Evolutionary conservation across 2,113 vertebrate genomes (phyloP).

Genomic region (Furnarius figulus): DNA sequence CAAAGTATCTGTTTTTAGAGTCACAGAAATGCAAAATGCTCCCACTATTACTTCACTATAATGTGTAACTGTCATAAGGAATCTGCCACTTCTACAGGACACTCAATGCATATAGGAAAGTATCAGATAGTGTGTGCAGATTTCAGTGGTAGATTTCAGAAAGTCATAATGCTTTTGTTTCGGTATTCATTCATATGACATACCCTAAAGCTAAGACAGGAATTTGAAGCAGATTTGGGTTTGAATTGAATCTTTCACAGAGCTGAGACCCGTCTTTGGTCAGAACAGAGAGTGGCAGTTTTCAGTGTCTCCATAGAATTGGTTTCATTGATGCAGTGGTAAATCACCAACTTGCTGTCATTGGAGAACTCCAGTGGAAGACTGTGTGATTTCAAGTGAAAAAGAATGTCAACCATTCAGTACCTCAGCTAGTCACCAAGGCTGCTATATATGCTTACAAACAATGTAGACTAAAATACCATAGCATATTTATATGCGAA

Average conservation of each 20-base stretch:
- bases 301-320: neutral
- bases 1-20: neutral
- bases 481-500: neutral
- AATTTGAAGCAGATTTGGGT: neutral
- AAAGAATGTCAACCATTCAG: neutral
- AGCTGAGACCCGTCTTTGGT: neutral
- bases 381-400: neutral
- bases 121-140: neutral
- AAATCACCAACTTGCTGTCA: neutral
- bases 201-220: neutral
- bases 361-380: neutral
- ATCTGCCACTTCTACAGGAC: fast-evolving
- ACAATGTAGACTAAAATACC: neutral
- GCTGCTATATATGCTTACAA: neutral
- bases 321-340: neutral
- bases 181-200: neutral
- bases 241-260: neutral
- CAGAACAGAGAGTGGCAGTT: neutral
- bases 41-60: neutral
- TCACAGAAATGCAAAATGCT: neutral
- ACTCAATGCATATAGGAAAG: neutral
- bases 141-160: neutral
- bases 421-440: fast-evolving
- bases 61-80: neutral
- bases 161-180: neutral